A percentile compares a stretch with the other conserved stretches of the same genome.
These are phyloP conservation scores for Drosophila borealis DNA, from an alignment of 2,888 invertebrate genomes.

Conservation along the genomic window DNA sequence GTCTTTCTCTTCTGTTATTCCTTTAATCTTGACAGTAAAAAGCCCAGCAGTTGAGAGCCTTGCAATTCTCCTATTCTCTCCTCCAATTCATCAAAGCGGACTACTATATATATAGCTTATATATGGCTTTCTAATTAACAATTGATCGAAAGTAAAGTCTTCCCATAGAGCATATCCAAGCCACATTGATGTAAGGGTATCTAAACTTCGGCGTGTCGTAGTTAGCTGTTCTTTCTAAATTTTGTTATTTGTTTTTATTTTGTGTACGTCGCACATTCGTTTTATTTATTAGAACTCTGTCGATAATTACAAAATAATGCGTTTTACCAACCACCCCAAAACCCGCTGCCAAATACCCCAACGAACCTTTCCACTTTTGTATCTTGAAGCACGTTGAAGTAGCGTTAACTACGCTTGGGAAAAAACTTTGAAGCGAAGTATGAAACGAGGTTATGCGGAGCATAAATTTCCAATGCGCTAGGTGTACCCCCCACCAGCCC, in stretches of 20 bases:
- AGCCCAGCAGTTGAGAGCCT: too few relatives aligned
- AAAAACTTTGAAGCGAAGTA: slow-evolving; percentile 38
- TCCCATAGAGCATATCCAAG: too few relatives aligned
- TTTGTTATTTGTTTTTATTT: slow-evolving; percentile 20
- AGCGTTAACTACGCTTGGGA: slow-evolving; percentile 68
- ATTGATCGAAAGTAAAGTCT: too few relatives aligned
- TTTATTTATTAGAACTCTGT: slow-evolving; percentile 81
- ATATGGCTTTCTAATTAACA: too few relatives aligned
- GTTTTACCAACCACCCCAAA: slow-evolving; percentile 55
- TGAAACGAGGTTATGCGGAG: slow-evolving; percentile 73
- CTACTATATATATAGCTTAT: too few relatives aligned
- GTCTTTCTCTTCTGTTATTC: too few relatives aligned
- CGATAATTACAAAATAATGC: slow-evolving; percentile 83
- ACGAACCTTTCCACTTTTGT: neutral
- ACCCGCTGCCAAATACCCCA: neutral
- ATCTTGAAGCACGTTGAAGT: slow-evolving; percentile 39
- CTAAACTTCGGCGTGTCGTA: too few relatives aligned
- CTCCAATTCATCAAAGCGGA: too few relatives aligned
- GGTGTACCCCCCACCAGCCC: slow-evolving; percentile 20
- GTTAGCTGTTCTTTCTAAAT: slow-evolving; percentile 2
- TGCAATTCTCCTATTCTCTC: too few relatives aligned
- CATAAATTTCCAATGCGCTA: slow-evolving; percentile 62
- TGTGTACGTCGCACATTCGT: slow-evolving; percentile 49
- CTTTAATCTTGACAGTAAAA: too few relatives aligned
- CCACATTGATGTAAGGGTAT: too few relatives aligned